These are phyloP conservation scores for Cinclus cinclus DNA, from an alignment of 2,113 vertebrate species.

Conservation along the genomic window DNA sequence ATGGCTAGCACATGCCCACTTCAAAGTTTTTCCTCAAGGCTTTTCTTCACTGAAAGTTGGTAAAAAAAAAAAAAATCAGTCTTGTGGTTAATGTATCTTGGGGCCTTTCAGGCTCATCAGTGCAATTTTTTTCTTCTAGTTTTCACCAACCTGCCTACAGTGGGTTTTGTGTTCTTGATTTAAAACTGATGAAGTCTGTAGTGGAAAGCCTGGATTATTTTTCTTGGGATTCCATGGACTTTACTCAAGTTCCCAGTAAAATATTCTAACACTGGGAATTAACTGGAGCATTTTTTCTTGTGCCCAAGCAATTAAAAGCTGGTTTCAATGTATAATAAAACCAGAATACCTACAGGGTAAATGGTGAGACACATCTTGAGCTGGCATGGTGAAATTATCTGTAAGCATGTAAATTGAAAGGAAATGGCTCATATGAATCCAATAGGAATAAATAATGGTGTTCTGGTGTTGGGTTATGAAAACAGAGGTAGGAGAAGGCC, in stretches of 20 bases:
- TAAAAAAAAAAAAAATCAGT: background rate
- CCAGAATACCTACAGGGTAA: background rate
- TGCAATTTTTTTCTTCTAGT: background rate
- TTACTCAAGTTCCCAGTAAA: background rate
- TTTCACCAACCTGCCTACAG: background rate
- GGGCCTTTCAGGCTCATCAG: background rate
- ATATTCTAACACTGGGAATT: background rate
- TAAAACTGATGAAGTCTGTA: background rate
- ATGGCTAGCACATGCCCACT: background rate
- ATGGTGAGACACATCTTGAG: background rate
- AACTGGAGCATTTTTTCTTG: background rate
- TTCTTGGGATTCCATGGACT: background rate
- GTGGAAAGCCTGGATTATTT: background rate
- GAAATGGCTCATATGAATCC: accelerated
- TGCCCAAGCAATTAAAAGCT: background rate
- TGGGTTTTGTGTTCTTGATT: background rate
- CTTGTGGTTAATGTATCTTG: background rate
- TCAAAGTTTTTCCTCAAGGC: background rate
- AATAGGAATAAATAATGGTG: background rate
- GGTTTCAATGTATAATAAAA: background rate
- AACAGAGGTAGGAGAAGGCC: background rate
- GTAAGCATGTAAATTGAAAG: background rate
- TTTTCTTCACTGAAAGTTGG: background rate
- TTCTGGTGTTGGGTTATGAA: background rate
- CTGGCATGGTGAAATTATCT: background rate